Percentiles rank a stretch among this genome's conserved stretches.
Evolutionary conservation across 2,888 invertebrate genomes (phyloP).

Genomic region (Harpalus rufipes): DNA sequence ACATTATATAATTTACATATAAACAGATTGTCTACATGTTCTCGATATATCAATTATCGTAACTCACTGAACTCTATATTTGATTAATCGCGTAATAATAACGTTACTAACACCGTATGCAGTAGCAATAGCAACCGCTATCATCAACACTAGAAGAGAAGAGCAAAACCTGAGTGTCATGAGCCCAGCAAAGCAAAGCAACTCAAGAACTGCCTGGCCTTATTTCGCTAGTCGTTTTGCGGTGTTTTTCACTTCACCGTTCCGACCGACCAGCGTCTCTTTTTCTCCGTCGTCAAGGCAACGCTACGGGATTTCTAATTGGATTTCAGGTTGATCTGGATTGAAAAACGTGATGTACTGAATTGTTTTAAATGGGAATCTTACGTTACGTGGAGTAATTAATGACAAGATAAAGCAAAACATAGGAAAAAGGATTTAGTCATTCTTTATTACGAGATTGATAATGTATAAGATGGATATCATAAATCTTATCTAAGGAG

Average conservation of each 20-base stretch:
- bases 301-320: slow-evolving; percentile 42
- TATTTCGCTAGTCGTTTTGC: slow-evolving; percentile 22
- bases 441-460: no score
- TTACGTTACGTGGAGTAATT: neutral
- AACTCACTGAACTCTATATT: neutral
- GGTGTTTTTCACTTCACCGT: slow-evolving; percentile 25
- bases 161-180: neutral
- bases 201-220: slow-evolving; percentile 19
- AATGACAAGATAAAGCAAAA: neutral
- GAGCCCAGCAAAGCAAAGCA: neutral
- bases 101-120: slow-evolving; percentile 49
- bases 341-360: slow-evolving; percentile 35
- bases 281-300: neutral
- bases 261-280: neutral
- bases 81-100: slow-evolving; percentile 55
- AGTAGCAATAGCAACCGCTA: neutral
- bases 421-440: no score
- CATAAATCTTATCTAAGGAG: no score
- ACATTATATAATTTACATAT: no score
- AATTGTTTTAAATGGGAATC: neutral
- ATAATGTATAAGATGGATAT: no score
- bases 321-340: slow-evolving; percentile 38
- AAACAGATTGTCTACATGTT: no score
- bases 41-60: no score
- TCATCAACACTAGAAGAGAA: neutral